Base-by-base conservation (phyloP, 64 coral and sea anemone species). In the Dendronephthya gigantea region DNA sequence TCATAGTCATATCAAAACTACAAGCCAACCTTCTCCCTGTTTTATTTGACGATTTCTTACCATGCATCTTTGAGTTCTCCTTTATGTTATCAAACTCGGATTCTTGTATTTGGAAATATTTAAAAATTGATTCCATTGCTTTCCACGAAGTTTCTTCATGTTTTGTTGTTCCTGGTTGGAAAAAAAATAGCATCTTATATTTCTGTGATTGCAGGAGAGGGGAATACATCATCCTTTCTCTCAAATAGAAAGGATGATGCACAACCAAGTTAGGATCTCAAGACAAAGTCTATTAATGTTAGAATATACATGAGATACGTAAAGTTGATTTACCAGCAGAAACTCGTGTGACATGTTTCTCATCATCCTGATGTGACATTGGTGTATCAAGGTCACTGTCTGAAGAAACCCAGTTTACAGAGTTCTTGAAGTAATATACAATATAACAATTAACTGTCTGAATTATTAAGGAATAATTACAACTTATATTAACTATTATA, bases 391-490 rank as follows among this genome's bases (percentile, higher is more conserved):
- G 25, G 37, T 40, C 51, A 25, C 23, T 38, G 17, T 43, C 27
- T 35, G 90, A 87, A 0, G 90, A 83, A 13, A 87, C 58, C 90
- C 90, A 91, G 85, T 91, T 91, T 37, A 79, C 43, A 17, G 90
- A 50, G 51, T 87, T 87, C 90, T 91, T 31, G 45, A 72, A 58
- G 76, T 6, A 31, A 66, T 58, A 68, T 38, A 43, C 11, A 45
- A 45, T 45, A 45, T 4, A 45, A 45, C 41, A 45, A n/a, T n/a
- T n/a, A n/a, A n/a, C n/a, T n/a, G n/a, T n/a, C n/a, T n/a, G n/a
- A n/a, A n/a, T n/a, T n/a, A n/a, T n/a, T n/a, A n/a, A n/a, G n/a
- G n/a, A n/a, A n/a, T n/a, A n/a, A n/a, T n/a, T n/a, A n/a, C n/a
- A n/a, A n/a, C n/a, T n/a, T n/a, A n/a, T n/a, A n/a, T n/a, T n/a